Conservation (phyloP, 1,140 invertebrate genomes). For the Zeugodacus cucurbitae region DNA sequence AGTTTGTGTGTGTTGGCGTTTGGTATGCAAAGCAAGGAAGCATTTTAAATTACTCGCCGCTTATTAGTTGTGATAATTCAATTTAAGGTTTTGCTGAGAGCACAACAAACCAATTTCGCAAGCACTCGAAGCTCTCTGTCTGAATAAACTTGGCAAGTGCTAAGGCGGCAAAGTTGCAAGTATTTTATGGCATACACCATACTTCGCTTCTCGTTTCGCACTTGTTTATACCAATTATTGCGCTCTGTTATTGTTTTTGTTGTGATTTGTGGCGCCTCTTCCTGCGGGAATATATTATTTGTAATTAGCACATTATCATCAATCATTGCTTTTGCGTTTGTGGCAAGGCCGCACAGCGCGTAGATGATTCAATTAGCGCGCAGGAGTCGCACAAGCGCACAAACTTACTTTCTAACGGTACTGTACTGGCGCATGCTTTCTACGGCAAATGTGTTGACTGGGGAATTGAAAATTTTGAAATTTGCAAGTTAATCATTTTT, state of each 20-base stretch:
- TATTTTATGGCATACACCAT: not conserved
- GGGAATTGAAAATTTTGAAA: not conserved
- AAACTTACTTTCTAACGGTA: not conserved
- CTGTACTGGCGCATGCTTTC: not conserved
- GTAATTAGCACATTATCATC: slow-evolving; percentile 4
- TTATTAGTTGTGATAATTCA: slow-evolving; percentile 4
- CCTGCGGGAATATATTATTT: not conserved
- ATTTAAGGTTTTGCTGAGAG: not conserved
- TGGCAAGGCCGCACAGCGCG: not conserved
- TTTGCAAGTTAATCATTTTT: slow-evolving; percentile 10
- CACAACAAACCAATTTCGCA: not conserved
- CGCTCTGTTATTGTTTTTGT: not conserved
- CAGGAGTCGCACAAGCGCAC: not conserved
- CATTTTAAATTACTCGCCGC: not conserved
- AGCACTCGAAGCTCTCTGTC: not conserved
- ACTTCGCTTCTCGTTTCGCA: not conserved
- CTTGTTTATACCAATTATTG: not conserved
- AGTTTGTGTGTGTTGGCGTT: not conserved
- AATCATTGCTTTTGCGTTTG: not conserved
- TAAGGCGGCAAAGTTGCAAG: not conserved
- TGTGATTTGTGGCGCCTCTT: not conserved
- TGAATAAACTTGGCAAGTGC: not conserved
- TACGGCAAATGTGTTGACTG: not conserved
- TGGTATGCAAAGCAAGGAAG: not conserved
- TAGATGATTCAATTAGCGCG: not conserved